phyloP scores from a whole-genome alignment of 2,797 vertebrate genomes.

The Phataginus tricuspis region DNA sequence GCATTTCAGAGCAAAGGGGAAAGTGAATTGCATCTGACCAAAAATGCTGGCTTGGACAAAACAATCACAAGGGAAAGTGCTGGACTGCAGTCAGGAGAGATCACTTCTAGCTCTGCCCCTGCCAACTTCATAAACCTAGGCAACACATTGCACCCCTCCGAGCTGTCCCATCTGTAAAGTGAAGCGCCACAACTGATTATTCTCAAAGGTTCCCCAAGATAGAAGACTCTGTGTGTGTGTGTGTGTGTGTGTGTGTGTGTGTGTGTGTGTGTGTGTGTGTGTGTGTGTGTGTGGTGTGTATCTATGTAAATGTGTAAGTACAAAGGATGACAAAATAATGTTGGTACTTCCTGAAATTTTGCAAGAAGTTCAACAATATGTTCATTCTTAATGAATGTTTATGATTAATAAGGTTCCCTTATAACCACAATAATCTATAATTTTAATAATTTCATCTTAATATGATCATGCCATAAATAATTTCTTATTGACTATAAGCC shows the following conservation, averaged over 20 bases:
- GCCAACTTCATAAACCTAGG: neutral
- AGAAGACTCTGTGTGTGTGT: neutral
- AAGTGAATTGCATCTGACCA: neutral
- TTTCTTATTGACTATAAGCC: neutral
- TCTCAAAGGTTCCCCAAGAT: neutral
- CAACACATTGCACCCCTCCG: neutral
- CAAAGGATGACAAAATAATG: neutral
- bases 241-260: neutral
- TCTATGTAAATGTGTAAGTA: neutral
- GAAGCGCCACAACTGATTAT: neutral
- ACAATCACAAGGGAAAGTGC: neutral
- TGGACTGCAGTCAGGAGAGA: neutral
- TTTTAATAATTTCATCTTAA: slow-evolving; percentile 19
- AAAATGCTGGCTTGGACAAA: neutral
- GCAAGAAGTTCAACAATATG: neutral
- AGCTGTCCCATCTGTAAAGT: neutral
- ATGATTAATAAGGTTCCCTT: neutral
- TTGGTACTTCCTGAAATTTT: neutral
- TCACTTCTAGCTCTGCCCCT: neutral
- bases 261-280: neutral
- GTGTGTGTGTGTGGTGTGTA: neutral
- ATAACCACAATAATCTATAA: neutral
- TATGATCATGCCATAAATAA: neutral
- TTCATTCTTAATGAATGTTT: neutral
- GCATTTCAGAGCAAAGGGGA: slow-evolving; percentile 29